phyloP scores from a whole-genome alignment of 2,888 invertebrate genomes.

The Brachyptera putata region DNA sequence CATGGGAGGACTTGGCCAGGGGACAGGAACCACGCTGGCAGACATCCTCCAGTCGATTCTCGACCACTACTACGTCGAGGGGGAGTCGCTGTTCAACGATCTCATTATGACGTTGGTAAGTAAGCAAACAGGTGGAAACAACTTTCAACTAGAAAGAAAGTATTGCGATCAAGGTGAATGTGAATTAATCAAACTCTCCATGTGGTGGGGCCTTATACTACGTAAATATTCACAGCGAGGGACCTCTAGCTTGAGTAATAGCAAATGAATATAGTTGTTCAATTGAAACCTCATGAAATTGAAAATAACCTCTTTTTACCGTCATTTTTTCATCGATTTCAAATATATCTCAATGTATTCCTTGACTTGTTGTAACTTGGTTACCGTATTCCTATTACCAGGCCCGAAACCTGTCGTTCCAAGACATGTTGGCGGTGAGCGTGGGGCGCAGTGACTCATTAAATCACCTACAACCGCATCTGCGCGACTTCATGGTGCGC shows the following conservation, averaged over 20 bases:
- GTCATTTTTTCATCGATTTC: too few relatives aligned
- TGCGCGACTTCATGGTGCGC: conserved; percentile 48
- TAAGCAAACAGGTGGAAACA: too few relatives aligned
- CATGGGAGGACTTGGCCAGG: conserved; percentile 3
- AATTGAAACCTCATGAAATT: too few relatives aligned
- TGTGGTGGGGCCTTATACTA: too few relatives aligned
- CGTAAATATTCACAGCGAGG: too few relatives aligned
- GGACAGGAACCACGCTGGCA: conserved; percentile 41
- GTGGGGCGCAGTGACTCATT: conserved; percentile 46
- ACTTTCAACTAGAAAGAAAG: too few relatives aligned
- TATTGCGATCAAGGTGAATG: too few relatives aligned
- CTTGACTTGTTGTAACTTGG: not conserved
- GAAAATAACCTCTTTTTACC: too few relatives aligned
- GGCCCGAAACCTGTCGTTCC: conserved; percentile 43
- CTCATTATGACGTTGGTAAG: conserved; percentile 46
- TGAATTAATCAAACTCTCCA: too few relatives aligned
- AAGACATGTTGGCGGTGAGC: conserved; percentile 44
- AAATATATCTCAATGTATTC: not conserved
- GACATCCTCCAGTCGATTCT: conserved; percentile 44
- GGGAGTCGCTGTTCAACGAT: conserved; percentile 47
- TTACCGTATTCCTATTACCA: too few relatives aligned
- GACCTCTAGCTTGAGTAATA: too few relatives aligned
- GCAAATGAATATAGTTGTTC: too few relatives aligned
- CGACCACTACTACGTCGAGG: conserved; percentile 44
- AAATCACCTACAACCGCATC: conserved; percentile 45